A percentile compares a stretch with the other conserved stretches of the same genome.
Conservation (phyloP, 2,888 invertebrate genomes). For the Polylopha cassiicola region DNA sequence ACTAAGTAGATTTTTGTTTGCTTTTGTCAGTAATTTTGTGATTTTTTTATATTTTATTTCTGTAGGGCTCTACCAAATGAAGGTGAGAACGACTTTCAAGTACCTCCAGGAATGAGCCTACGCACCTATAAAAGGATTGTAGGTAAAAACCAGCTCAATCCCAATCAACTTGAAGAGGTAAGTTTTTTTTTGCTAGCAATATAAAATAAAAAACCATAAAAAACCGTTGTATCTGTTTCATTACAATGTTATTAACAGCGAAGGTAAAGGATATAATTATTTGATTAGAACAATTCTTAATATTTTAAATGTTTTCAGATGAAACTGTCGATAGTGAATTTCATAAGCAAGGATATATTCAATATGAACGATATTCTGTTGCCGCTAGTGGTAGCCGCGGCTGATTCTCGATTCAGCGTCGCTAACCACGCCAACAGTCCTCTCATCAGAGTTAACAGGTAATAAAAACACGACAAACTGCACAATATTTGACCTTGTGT, state of each 20-base stretch:
- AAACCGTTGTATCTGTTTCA: too few relatives aligned
- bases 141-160: constrained; percentile 82
- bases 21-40: too few relatives aligned
- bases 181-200: constrained; percentile 13
- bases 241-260: too few relatives aligned
- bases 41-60: constrained; percentile 17
- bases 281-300: too few relatives aligned
- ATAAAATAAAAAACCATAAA: too few relatives aligned
- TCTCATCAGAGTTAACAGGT: constrained; percentile 86
- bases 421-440: constrained; percentile 92
- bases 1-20: too few relatives aligned
- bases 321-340: constrained; percentile 81
- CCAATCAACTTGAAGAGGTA: constrained; percentile 90
- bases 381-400: constrained; percentile 89
- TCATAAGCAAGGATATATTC: constrained; percentile 87
- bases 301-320: constrained; percentile 42
- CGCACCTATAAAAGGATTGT: constrained; percentile 86
- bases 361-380: constrained; percentile 84
- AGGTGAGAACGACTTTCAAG: constrained; percentile 71
- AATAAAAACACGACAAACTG: too few relatives aligned
- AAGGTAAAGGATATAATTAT: too few relatives aligned
- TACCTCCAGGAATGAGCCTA: constrained; percentile 87
- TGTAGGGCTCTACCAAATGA: constrained; percentile 75
- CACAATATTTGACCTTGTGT: too few relatives aligned
- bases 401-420: constrained; percentile 92